Percentiles rank a stretch among this genome's conserved stretches.
These are phyloP conservation scores for Halictus ligatus DNA, from an alignment of 2,888 invertebrate genomes.

Conservation along the genomic window DNA sequence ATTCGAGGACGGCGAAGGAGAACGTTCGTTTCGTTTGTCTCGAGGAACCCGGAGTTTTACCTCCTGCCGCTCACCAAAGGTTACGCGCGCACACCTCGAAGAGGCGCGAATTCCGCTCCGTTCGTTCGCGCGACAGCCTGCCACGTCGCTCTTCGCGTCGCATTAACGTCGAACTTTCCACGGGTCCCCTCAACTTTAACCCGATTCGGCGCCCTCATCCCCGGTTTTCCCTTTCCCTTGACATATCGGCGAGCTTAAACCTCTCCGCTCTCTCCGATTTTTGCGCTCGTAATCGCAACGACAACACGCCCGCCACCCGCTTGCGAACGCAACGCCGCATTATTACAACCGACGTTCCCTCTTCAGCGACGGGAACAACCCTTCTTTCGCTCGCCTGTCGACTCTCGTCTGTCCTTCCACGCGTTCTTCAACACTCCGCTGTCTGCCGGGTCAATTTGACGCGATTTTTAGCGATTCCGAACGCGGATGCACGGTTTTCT, in stretches of 20 bases:
- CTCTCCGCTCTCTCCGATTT: slow-evolving; percentile 16
- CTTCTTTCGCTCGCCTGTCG: not conserved
- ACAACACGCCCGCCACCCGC: not conserved
- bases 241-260: slow-evolving; percentile 44
- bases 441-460: not conserved
- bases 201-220: slow-evolving; percentile 14
- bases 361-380: not conserved
- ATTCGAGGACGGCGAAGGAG: slow-evolving; percentile 24
- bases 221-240: not conserved
- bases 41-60: slow-evolving; percentile 8
- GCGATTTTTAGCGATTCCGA: not conserved
- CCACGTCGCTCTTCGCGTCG: slow-evolving; percentile 34
- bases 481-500: not conserved
- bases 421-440: not conserved
- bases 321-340: not conserved
- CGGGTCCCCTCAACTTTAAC: slow-evolving; percentile 20
- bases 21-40: slow-evolving; percentile 25
- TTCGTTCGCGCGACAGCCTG: slow-evolving; percentile 22
- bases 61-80: slow-evolving; percentile 12
- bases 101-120: slow-evolving; percentile 30
- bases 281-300: slow-evolving; percentile 19
- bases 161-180: slow-evolving; percentile 50
- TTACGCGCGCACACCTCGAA: slow-evolving; percentile 19
- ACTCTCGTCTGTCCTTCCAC: not conserved
- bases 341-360: not conserved